A percentile compares a stretch with the other conserved stretches of the same genome.
Evolutionary conservation across 2,797 vertebrate species (phyloP).

Genomic region (Denticeps clupeoides): DNA sequence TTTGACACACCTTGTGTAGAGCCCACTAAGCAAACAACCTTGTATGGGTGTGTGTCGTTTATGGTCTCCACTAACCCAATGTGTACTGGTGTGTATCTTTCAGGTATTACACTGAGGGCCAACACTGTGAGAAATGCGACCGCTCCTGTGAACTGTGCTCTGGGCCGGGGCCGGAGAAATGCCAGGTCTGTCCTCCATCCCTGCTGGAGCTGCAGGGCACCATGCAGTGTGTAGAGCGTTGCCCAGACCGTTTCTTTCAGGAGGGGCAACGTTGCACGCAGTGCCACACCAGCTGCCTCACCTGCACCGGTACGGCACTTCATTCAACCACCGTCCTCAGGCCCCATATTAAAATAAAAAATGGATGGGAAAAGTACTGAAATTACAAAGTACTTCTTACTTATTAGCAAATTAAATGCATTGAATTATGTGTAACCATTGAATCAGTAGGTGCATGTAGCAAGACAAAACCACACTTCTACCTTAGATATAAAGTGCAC

Average conservation of each 20-base stretch:
- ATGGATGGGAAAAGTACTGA: too few relatives aligned
- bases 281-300: conserved; percentile 62
- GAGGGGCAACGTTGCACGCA: conserved; percentile 33
- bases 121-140: conserved; percentile 54
- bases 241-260: conserved; percentile 48
- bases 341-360: too few relatives aligned
- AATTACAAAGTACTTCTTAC: too few relatives aligned
- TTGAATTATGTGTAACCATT: too few relatives aligned
- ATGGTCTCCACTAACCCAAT: accelerated
- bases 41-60: too few relatives aligned
- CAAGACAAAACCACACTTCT: too few relatives aligned
- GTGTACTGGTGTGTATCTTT: conserved; percentile 6
- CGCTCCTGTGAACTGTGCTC: conserved; percentile 47
- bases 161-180: conserved; percentile 48
- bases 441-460: too few relatives aligned
- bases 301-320: conserved; percentile 47
- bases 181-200: conserved; percentile 42
- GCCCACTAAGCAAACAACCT: too few relatives aligned
- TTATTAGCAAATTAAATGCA: too few relatives aligned
- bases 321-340: too few relatives aligned
- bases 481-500: too few relatives aligned
- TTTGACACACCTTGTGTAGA: too few relatives aligned
- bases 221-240: conserved; percentile 53
- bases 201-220: conserved; percentile 52
- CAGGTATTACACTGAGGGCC: conserved; percentile 49